Evolutionary conservation across 1,140 invertebrate species (phyloP).

Genomic region (Drosophila paulistorum): DNA sequence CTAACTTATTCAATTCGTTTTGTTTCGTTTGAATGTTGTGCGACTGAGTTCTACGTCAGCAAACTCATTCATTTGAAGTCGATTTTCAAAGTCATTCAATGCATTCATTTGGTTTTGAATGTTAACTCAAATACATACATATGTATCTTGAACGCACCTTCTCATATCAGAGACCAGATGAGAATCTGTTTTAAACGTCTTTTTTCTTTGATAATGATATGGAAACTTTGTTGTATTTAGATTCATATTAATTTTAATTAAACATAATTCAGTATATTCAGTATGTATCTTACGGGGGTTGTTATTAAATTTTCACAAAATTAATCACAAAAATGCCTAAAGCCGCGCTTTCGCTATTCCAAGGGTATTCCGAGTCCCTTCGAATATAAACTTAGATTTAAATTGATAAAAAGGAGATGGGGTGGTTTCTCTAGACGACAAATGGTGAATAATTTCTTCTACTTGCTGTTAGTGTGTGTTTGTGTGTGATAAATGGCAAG

Average conservation of each 20-base stretch:
- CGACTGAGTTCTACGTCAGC: too few relatives aligned
- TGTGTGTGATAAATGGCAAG: slow-evolving; percentile 53
- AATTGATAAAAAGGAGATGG: slow-evolving; percentile 20
- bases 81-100: too few relatives aligned
- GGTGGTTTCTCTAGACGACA: slow-evolving; percentile 13
- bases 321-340: slow-evolving; percentile 72
- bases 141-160: too few relatives aligned
- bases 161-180: too few relatives aligned
- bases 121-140: too few relatives aligned
- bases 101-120: too few relatives aligned
- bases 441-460: slow-evolving; percentile 45
- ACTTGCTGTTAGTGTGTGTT: slow-evolving; percentile 27
- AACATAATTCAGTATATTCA: slow-evolving; percentile 59
- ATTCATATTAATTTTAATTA: slow-evolving; percentile 61
- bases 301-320: slow-evolving; percentile 77
- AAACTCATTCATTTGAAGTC: too few relatives aligned
- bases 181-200: too few relatives aligned
- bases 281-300: slow-evolving; percentile 53
- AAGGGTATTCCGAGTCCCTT: too few relatives aligned
- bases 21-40: too few relatives aligned
- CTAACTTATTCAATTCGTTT: too few relatives aligned
- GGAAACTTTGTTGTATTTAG: background rate
- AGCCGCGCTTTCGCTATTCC: slow-evolving; percentile 15
- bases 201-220: too few relatives aligned
- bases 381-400: slow-evolving; percentile 49